Evolutionary conservation across 2,113 vertebrate genomes (phyloP), one percentile per base, ranked within the genome.

Genomic region (Ailurus styani): DNA sequence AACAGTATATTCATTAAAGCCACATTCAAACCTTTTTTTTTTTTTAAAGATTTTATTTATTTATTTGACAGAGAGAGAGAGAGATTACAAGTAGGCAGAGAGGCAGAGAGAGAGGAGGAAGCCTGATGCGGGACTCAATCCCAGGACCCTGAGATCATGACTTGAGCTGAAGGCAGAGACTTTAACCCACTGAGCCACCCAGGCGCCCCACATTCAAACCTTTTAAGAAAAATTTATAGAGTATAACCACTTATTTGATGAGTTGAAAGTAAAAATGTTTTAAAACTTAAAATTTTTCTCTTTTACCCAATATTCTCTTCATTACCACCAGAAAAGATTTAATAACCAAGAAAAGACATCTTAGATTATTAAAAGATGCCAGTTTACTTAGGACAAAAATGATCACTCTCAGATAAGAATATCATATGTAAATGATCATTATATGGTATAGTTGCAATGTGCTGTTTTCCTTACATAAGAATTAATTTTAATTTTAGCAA

Each of bases 401-500:
- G 45, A 86, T 10, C 70, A 23, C 23, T 47, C n/a, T 89, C 66
- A 91, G 52, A 27, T 84, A 90, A 96, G 50, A 95, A 82, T 81
- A 90, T 90, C 18, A 75, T 79, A 85, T 7, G 84, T 34, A 95
- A 96, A 85, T 79, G 52, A 92, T 37, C 40, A 85, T 17, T 75
- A 91, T n/a, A 62, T 54, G 31, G 17, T 66, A 88, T 13, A 82
- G 54, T 50, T 88, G 50, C 20, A 89, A 52, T 87, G 15, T 79
- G 9, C 14, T 82, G 8, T 87, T 89, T 94, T 92, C 77, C 17
- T 96, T 66, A 94, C 21, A 85, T 87, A 91, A 95, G 96, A 79
- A 77, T 42, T 73, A 96, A 96, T 72, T 95, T 90, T 90, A 89
- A 90, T 83, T 84, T 96, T 88, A 97, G 47, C 60, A 73, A 98